Base-by-base conservation (phyloP, 1,140 invertebrate genomes). In the Dendrolimus kikuchii region DNA sequence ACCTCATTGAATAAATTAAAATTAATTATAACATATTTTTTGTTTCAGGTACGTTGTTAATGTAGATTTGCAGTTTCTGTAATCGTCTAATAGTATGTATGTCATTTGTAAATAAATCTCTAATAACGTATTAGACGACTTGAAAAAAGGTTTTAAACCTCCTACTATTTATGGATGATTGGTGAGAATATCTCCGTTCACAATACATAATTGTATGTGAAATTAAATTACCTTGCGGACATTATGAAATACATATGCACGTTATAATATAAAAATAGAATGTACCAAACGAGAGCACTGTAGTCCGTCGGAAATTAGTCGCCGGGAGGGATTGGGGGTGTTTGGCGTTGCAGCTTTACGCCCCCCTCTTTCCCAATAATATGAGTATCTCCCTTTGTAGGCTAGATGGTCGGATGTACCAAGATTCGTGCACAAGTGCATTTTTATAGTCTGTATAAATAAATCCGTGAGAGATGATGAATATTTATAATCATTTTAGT, bases 231-330 rank as follows among this genome's bases (percentile, higher is more conserved):
- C 23, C 3, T 3, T 23, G 23, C 23, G 23, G 23, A 23, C 23
- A 23, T 23, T 23, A 23, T 23, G 23, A 23, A 23, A 23, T 23
- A 23, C 23, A 23, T 23, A 23, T 23, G 43, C 43, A 5, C 41
- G 6, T 5, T 45, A 8, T 61, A 65, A 70, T 76, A 68, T 68
- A 63, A 68, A 68, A 74, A 64, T 60, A 64, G 60, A 69, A 70
- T 64, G 66, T 68, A 62, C 61, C 62, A 64, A 66, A 67, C 64
- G 64, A 69, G 49, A 57, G 59, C 57, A 68, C 61, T 71, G 23
- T 23, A 67, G 63, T 71, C 66, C 64, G 71, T 71, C 68, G 73
- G 76, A 77, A 79, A 80, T 80, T 77, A 80, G 77, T 77, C 71
- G 73, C 77, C 73, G 77, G 71, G 63, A 51, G 66, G 63, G 58